These are phyloP conservation scores for Smutsia gigantea DNA, from an alignment of 2,797 vertebrate genomes.

Conservation along the genomic window DNA sequence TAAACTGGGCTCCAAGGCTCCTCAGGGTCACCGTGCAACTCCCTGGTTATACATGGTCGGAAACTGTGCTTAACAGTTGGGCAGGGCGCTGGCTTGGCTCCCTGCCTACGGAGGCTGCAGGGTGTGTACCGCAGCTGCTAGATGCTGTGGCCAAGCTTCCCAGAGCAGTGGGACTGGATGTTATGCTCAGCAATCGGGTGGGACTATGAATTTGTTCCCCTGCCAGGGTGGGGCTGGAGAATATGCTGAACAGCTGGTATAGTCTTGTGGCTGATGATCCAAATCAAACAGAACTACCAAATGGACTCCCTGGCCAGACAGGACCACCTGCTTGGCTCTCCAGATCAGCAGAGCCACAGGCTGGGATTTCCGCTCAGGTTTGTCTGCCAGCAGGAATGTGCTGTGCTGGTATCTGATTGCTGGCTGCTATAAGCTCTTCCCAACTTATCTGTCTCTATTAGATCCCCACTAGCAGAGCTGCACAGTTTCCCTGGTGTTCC, in stretches of 20 bases:
- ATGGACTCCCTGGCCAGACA: background rate
- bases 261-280: background rate
- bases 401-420: background rate
- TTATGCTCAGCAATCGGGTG: background rate
- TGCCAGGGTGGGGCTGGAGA: background rate
- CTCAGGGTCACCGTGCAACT: too few species aligned
- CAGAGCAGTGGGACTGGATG: background rate
- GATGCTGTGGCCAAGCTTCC: background rate
- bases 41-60: background rate
- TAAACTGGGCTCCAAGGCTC: background rate
- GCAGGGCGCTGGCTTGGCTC: background rate
- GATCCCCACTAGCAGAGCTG: too few species aligned
- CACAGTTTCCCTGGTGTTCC: too few species aligned
- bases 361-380: background rate
- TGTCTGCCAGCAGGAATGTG: background rate
- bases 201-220: background rate
- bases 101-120: background rate
- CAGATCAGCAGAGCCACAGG: background rate
- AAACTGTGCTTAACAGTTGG: background rate
- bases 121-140: background rate
- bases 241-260: too few species aligned
- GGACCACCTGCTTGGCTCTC: background rate
- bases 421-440: too few species aligned
- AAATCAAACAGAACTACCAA: background rate
- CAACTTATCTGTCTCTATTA: background rate